Percentiles rank a stretch among this genome's conserved stretches.
phyloP scores from a whole-genome alignment of 2,113 vertebrate genomes.

The Hydrolagus affinis region DNA sequence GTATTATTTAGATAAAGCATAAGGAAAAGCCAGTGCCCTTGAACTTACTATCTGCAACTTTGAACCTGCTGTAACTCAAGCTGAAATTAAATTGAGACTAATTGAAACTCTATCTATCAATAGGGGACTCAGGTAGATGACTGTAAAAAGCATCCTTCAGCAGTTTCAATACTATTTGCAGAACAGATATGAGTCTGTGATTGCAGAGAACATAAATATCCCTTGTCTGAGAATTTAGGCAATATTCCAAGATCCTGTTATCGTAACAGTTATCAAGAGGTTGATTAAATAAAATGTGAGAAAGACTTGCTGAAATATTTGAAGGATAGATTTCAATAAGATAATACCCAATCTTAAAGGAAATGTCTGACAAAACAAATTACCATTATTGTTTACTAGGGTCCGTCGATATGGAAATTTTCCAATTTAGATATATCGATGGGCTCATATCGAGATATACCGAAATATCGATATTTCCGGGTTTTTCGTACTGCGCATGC shows the following conservation, averaged over 20 bases:
- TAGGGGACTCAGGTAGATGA: neutral
- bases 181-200: neutral
- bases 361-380: neutral
- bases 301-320: neutral
- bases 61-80: neutral
- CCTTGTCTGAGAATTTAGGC: neutral
- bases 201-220: slow-evolving; percentile 14
- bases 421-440: too few species aligned
- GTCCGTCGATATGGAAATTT: too few species aligned
- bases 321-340: neutral
- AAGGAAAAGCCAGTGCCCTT: too few species aligned
- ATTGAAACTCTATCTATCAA: slow-evolving; percentile 1
- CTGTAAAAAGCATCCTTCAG: neutral
- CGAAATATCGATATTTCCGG: too few species aligned
- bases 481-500: too few species aligned
- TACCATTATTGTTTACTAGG: too few species aligned
- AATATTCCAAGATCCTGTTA: neutral
- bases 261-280: neutral
- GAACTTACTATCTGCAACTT: neutral
- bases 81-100: slow-evolving; percentile 19
- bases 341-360: neutral
- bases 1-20: neutral
- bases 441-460: too few species aligned
- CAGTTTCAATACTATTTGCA: neutral
- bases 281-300: neutral